Conservation (phyloP, 2,888 invertebrate species). For the Apodemia mormo region DNA sequence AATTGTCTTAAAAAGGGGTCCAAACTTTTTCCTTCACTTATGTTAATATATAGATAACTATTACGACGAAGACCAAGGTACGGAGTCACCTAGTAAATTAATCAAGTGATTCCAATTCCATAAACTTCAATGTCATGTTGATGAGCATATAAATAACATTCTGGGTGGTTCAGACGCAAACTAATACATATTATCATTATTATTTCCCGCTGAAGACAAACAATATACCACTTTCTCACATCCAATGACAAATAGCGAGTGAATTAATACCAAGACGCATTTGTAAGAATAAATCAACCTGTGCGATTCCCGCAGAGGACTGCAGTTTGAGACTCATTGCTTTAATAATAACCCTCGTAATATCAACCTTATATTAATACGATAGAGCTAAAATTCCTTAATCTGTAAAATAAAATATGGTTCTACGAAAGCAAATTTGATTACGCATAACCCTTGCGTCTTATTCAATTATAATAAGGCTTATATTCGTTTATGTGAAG, state of each 20-base stretch:
- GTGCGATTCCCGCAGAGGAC: slow-evolving; percentile 60
- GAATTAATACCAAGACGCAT: slow-evolving; percentile 66
- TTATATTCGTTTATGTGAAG: slow-evolving; percentile 23
- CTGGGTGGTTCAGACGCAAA: slow-evolving; percentile 49
- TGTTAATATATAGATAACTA: too few relatives aligned
- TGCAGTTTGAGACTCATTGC: slow-evolving; percentile 46
- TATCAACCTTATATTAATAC: slow-evolving; percentile 25
- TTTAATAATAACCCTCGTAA: slow-evolving; percentile 27
- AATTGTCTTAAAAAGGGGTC: too few relatives aligned
- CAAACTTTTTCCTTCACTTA: too few relatives aligned
- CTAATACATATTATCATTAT: slow-evolving; percentile 47
- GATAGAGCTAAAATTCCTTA: slow-evolving; percentile 38
- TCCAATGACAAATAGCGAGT: slow-evolving; percentile 72
- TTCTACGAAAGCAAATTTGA: slow-evolving; percentile 37
- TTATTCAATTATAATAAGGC: slow-evolving; percentile 31
- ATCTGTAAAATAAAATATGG: slow-evolving; percentile 29
- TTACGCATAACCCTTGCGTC: slow-evolving; percentile 31
- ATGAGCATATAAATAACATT: slow-evolving; percentile 37
- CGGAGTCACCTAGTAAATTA: neutral
- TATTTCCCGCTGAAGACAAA: slow-evolving; percentile 56
- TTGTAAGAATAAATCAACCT: slow-evolving; percentile 67
- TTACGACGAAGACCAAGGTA: too few relatives aligned
- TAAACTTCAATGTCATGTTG: slow-evolving; percentile 10
- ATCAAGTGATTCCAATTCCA: neutral
- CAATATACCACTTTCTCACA: slow-evolving; percentile 75